phyloP scores from a whole-genome alignment of 2,797 vertebrate genomes.

The Spinibarbus caldwelli region DNA sequence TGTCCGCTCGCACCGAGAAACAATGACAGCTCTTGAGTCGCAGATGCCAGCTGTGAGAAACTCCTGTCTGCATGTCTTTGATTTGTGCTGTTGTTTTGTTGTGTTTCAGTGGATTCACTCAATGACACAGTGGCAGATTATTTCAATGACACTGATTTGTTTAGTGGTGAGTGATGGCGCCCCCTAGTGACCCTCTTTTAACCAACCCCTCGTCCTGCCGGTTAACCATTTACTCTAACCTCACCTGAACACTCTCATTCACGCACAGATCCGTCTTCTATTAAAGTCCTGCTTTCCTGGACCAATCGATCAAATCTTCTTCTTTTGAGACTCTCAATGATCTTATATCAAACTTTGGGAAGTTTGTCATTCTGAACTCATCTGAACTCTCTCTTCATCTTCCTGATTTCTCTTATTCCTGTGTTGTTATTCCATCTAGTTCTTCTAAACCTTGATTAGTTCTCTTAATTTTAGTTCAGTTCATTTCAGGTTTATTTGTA shows the following conservation, averaged over 20 bases:
- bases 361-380: background rate
- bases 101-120: constrained; percentile 99
- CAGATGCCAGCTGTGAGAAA: background rate
- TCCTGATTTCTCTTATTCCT: background rate
- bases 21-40: constrained; percentile 28
- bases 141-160: constrained; percentile 99
- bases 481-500: background rate
- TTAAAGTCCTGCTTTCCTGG: background rate
- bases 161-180: constrained; percentile 98
- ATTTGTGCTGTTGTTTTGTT: constrained; percentile 68
- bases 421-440: background rate
- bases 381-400: background rate
- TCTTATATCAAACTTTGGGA: background rate
- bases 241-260: background rate
- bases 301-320: background rate
- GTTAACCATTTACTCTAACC: constrained; percentile 78
- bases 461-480: background rate
- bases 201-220: constrained; percentile 36
- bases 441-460: background rate
- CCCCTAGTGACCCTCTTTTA: constrained; percentile 78
- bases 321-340: background rate
- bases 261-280: background rate
- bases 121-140: constrained; percentile 99
- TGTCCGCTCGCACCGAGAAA: constrained; percentile 10
- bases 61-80: background rate